A percentile compares a stretch with the other conserved stretches of the same genome.
Conservation (phyloP, 2,888 invertebrate species). For the Microplitis deprimator region DNA sequence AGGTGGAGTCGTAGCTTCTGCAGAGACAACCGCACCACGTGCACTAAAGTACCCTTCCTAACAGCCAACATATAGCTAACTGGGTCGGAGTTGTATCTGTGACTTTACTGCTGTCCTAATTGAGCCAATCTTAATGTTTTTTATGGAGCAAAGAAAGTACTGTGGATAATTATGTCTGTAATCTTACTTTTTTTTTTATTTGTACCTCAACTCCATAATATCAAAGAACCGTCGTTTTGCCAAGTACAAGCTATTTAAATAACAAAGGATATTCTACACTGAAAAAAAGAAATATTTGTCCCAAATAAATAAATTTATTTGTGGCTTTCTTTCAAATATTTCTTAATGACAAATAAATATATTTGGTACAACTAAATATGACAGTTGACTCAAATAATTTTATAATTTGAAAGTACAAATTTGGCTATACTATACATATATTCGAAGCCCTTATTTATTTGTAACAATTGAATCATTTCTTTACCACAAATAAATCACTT, state of each 20-base stretch:
- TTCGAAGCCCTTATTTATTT: too few species aligned
- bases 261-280: neutral
- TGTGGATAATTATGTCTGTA: neutral
- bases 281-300: too few species aligned
- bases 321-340: too few species aligned
- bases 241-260: neutral
- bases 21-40: slow-evolving; percentile 41
- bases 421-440: too few species aligned
- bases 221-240: neutral
- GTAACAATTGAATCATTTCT: too few species aligned
- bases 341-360: too few species aligned
- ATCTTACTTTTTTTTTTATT: neutral
- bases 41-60: slow-evolving; percentile 13
- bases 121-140: neutral
- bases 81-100: neutral
- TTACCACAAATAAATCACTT: too few species aligned
- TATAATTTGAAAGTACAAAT: too few species aligned
- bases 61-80: neutral
- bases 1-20: slow-evolving; percentile 29
- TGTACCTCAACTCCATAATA: neutral
- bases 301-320: too few species aligned
- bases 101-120: neutral
- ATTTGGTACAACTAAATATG: too few species aligned
- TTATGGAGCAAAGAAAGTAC: neutral
- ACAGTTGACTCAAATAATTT: too few species aligned